Percentiles rank a stretch among this genome's conserved stretches.
These are phyloP conservation scores for Zoanthus gigantus DNA, from an alignment of 92 coral and sea anemone species.

Conservation along the genomic window DNA sequence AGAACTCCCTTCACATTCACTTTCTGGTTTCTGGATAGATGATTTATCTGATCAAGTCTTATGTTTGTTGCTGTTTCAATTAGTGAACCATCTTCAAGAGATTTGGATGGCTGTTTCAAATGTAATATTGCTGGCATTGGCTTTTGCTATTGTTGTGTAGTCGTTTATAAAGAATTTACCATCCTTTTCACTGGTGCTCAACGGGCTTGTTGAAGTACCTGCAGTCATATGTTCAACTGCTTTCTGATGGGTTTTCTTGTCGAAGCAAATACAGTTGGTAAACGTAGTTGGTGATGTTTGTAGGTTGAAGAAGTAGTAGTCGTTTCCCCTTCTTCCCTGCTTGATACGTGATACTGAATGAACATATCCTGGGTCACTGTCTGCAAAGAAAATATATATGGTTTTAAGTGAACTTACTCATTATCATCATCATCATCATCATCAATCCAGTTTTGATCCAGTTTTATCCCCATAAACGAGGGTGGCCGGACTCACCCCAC, in stretches of 20 bases:
- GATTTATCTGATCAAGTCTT: slow-evolving; percentile 9
- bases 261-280: slow-evolving; percentile 37
- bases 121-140: slow-evolving; percentile 4
- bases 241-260: slow-evolving; percentile 17
- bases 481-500: too few relatives aligned
- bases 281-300: slow-evolving; percentile 31
- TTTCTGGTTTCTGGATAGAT: slow-evolving; percentile 26
- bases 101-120: slow-evolving; percentile 6
- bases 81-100: slow-evolving; percentile 6
- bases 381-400: slow-evolving; percentile 22
- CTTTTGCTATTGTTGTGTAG: slow-evolving; percentile 35
- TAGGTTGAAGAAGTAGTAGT: slow-evolving; percentile 39
- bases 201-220: slow-evolving; percentile 41
- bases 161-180: slow-evolving; percentile 17
- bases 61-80: background rate
- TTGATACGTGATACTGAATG: slow-evolving; percentile 47
- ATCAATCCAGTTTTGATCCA: too few relatives aligned
- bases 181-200: slow-evolving; percentile 21
- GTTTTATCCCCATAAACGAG: too few relatives aligned
- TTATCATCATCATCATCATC: too few relatives aligned
- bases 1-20: slow-evolving; percentile 35
- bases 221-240: slow-evolving; percentile 11
- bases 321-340: slow-evolving; percentile 44
- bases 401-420: slow-evolving; percentile 15
- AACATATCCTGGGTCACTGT: slow-evolving; percentile 43